phyloP scores from a whole-genome alignment of 1,140 invertebrate species.

The Atopsyche davidsoni region DNA sequence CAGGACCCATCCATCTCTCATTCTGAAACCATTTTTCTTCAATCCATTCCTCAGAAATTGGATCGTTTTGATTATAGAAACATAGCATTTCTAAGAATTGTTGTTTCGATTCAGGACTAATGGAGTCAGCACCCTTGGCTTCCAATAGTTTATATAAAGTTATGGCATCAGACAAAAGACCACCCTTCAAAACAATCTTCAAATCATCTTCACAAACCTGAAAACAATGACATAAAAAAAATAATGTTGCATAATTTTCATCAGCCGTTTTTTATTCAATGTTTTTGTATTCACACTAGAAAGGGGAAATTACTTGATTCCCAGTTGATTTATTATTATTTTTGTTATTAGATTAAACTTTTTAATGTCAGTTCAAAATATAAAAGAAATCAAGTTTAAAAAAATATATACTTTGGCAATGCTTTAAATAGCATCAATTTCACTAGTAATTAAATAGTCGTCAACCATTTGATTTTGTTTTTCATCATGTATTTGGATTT shows the following conservation, averaged over 20 bases:
- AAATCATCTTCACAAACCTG: conserved; percentile 58
- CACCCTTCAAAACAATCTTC: conserved; percentile 57
- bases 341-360: too few species aligned
- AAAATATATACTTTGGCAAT: too few species aligned
- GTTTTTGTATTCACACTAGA: not conserved
- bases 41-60: conserved; percentile 58
- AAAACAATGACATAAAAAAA: conserved; percentile 12
- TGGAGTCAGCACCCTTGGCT: conserved; percentile 50
- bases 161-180: conserved; percentile 61
- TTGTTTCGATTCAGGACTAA: conserved; percentile 59
- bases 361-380: too few species aligned
- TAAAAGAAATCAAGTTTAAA: too few species aligned
- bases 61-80: conserved; percentile 70
- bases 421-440: too few species aligned
- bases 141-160: conserved; percentile 67
- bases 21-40: conserved; percentile 72
- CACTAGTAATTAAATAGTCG: too few species aligned
- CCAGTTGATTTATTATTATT: too few species aligned
- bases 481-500: too few species aligned
- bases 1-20: conserved; percentile 39
- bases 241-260: too few species aligned
- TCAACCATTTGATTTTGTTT: too few species aligned
- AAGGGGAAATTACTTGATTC: too few species aligned
- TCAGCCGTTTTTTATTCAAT: not conserved
- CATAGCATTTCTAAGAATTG: conserved; percentile 75